Conservation (phyloP, 2,113 vertebrate species). For the Tyto alba region DNA sequence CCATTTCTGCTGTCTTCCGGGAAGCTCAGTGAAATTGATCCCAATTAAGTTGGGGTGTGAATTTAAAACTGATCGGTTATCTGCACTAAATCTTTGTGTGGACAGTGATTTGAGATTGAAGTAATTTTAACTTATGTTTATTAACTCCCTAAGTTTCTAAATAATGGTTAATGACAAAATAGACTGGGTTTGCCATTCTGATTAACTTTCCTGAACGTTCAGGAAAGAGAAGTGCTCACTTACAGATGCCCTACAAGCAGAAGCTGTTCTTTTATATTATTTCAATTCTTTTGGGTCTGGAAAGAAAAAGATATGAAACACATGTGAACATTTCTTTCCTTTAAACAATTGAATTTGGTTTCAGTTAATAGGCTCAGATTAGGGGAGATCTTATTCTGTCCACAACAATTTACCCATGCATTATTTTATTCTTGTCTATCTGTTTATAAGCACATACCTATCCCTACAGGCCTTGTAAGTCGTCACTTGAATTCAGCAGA, state of each 20-base stretch:
- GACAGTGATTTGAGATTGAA: not conserved
- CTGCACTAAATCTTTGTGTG: not conserved
- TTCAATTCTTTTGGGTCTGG: not conserved
- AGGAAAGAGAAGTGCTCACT: not conserved
- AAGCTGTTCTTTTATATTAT: not conserved
- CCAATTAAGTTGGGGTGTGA: not conserved
- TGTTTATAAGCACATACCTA: not conserved
- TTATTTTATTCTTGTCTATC: not conserved
- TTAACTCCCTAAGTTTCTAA: not conserved
- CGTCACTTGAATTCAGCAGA: not conserved
- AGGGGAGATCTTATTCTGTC: not conserved
- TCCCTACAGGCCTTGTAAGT: not conserved
- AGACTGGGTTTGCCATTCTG: not conserved
- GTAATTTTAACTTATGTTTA: not conserved
- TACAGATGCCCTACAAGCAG: not conserved
- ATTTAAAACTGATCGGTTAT: not conserved
- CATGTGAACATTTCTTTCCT: not conserved
- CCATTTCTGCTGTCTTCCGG: not conserved
- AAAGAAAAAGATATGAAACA: not conserved
- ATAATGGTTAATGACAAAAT: not conserved
- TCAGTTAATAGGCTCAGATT: not conserved
- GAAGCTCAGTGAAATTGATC: not conserved
- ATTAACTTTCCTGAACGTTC: not conserved
- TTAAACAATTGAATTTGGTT: not conserved
- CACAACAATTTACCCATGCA: not conserved